These are phyloP conservation scores for Drosophila subpulchrella DNA, from an alignment of 1,140 invertebrate genomes.

Conservation along the genomic window DNA sequence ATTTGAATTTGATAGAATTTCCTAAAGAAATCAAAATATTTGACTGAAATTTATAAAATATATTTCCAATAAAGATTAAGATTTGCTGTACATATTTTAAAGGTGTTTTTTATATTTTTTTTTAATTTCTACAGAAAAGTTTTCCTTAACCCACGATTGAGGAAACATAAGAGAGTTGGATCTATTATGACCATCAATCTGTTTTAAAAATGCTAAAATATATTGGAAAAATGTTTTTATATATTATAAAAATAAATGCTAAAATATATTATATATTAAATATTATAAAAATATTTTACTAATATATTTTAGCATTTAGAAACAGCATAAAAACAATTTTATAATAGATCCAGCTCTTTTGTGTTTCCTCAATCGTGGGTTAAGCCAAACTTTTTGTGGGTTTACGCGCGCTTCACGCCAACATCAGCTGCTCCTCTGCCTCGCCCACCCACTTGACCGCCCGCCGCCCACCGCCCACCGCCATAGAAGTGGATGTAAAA, in stretches of 20 bases:
- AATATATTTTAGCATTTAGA: background rate
- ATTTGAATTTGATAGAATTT: too few species aligned
- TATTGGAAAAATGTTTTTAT: background rate
- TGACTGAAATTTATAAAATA: too few species aligned
- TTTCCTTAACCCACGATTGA: conserved; percentile 16
- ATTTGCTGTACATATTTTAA: too few species aligned
- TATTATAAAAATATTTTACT: too few species aligned
- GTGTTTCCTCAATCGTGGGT: conserved; percentile 3
- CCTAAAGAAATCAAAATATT: too few species aligned
- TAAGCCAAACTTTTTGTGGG: conserved; percentile 36
- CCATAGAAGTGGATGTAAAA: conserved; percentile 28
- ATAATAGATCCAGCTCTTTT: background rate
- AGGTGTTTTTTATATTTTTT: too few species aligned
- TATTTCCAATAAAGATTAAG: too few species aligned
- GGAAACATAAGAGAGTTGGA: background rate
- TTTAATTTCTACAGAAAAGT: conserved; percentile 10
- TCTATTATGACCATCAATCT: background rate
- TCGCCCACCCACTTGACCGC: background rate
- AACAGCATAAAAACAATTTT: background rate
- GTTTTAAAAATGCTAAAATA: background rate
- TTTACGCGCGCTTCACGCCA: conserved; percentile 65
- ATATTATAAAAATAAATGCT: too few species aligned
- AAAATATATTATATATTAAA: too few species aligned
- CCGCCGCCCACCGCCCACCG: conserved; percentile 5
- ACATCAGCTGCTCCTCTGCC: conserved; percentile 57